Evolutionary conservation across 2,113 vertebrate species (phyloP).

Genomic region (Epinephelus fuscoguttatus): DNA sequence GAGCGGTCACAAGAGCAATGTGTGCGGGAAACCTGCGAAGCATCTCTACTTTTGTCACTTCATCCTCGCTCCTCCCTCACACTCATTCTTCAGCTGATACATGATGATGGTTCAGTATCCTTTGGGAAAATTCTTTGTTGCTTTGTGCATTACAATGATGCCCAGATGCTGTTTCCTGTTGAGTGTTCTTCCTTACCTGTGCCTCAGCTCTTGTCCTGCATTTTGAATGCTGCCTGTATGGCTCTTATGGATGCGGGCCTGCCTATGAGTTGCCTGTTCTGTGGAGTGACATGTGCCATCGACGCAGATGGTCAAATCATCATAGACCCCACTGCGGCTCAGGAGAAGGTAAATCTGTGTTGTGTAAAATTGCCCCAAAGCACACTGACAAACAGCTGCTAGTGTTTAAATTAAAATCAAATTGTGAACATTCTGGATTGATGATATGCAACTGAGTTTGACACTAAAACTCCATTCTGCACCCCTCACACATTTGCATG

Average conservation of each 20-base stretch:
- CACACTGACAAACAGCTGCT: background rate
- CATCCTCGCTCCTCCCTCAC: slow-evolving; percentile 93
- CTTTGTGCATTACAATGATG: background rate
- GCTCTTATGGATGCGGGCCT: slow-evolving; percentile 92
- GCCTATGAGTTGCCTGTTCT: slow-evolving; percentile 91
- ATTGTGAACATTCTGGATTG: too few species aligned
- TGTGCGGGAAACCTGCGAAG: slow-evolving; percentile 89
- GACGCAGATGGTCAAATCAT: slow-evolving; percentile 82
- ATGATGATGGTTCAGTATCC: slow-evolving; percentile 94
- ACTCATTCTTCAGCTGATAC: slow-evolving; percentile 90
- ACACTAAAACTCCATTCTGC: background rate
- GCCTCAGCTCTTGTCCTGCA: slow-evolving; percentile 89
- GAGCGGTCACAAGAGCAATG: slow-evolving; percentile 91
- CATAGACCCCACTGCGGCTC: slow-evolving; percentile 87
- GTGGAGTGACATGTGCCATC: slow-evolving; percentile 91
- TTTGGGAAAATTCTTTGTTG: slow-evolving; percentile 45
- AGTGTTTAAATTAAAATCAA: too few species aligned
- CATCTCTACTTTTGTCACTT: slow-evolving; percentile 84
- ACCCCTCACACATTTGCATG: background rate
- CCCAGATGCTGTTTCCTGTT: background rate
- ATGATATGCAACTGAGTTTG: background rate
- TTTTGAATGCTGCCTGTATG: slow-evolving; percentile 91
- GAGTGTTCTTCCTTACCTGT: slow-evolving; percentile 69
- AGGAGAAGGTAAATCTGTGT: slow-evolving; percentile 88
- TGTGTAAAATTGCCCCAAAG: background rate